Conservation (phyloP, 2,888 invertebrate genomes). For the Xestia ashworthii region DNA sequence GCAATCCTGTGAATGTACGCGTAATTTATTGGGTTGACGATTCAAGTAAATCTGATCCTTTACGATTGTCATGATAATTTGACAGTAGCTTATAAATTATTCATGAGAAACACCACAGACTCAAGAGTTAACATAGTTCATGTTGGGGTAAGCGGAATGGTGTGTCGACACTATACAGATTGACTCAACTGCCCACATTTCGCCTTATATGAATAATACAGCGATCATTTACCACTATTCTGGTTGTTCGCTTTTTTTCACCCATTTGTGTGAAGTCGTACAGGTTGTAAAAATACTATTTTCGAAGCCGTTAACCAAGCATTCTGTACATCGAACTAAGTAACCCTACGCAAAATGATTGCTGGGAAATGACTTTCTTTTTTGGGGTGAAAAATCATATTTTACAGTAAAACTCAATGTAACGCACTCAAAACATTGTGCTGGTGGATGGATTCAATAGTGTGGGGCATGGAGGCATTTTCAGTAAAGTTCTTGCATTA, state of each 20-base stretch:
- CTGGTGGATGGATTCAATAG: no score
- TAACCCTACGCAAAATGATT: no score
- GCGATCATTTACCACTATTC: no score
- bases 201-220: background rate
- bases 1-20: background rate
- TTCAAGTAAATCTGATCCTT: background rate
- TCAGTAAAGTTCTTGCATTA: no score
- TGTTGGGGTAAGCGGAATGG: background rate
- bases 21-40: background rate
- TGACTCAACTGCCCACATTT: constrained; percentile 14
- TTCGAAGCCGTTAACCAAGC: no score
- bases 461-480: no score
- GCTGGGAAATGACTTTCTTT: no score
- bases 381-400: no score
- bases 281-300: no score
- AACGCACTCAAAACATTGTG: no score
- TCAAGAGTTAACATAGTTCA: background rate
- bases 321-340: no score
- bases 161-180: background rate
- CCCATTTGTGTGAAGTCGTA: background rate
- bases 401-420: no score
- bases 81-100: constrained; percentile 9
- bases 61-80: constrained; percentile 16
- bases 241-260: background rate
- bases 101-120: background rate